Evolutionary conservation across 2,888 invertebrate genomes (phyloP), one percentile per base, ranked within the genome.

Genomic region (Clusia tigrina): DNA sequence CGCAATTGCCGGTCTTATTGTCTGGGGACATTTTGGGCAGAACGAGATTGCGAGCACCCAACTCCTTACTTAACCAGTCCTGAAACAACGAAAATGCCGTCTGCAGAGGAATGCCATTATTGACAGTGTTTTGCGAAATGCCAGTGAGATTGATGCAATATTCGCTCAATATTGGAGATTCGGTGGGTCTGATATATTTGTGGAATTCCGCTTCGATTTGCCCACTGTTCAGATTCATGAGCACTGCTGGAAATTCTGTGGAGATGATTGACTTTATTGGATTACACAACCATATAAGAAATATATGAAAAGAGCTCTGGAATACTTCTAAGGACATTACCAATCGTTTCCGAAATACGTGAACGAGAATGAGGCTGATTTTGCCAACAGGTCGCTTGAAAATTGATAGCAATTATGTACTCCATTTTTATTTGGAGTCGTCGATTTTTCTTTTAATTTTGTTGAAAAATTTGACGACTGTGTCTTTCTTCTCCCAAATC

Each of bases 371-470:
- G 84, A n/a, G 82, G 80, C 64, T 83, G 81, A 64, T 84, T 83
- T 67, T 86, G 84, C 88, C 89, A 89, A 72, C 89, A 89, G 1
- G 89, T 89, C 54, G 89, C 87, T 80, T 89, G 88, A 82, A 88
- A 88, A 73, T 89, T 88, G 1, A 89, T 78, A 37, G 86, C 85
- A 57, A 86, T 79, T 58, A 86, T 74, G 78, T 84, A 86, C 57
- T 82, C 80, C n/a, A n/a, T n/a, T n/a, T n/a, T n/a, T n/a, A n/a
- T n/a, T n/a, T n/a, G n/a, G n/a, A n/a, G n/a, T n/a, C n/a, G n/a
- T n/a, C n/a, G n/a, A n/a, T n/a, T n/a, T n/a, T n/a, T n/a, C n/a
- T n/a, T n/a, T n/a, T n/a, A n/a, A n/a, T n/a, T n/a, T n/a, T n/a
- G n/a, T n/a, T n/a, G n/a, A n/a, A n/a, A n/a, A n/a, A n/a, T n/a